Evolutionary conservation across 37 sponge, comb jelly and placozoan genomes (phyloP).

Genomic region (Haliclona indistincta): DNA sequence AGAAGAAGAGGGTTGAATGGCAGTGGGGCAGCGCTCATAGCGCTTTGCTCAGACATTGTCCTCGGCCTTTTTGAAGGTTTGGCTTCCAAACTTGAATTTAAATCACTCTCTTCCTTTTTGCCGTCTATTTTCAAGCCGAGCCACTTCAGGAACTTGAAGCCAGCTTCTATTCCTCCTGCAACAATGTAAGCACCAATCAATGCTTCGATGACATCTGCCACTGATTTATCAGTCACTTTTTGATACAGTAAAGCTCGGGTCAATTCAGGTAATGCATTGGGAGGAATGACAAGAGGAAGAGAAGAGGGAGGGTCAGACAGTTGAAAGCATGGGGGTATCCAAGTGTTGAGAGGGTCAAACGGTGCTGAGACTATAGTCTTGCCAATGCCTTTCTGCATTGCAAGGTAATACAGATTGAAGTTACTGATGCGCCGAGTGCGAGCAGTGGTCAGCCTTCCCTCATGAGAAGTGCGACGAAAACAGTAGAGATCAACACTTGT

Average conservation of each 20-base stretch:
- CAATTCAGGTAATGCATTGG: not conserved
- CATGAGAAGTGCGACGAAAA: conserved; percentile 49
- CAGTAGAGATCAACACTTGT: conserved; percentile 61
- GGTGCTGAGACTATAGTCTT: conserved; percentile 29
- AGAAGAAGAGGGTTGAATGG: not conserved
- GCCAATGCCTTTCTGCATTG: conserved; percentile 35
- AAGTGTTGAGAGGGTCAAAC: conserved; percentile 46
- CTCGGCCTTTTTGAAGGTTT: not conserved
- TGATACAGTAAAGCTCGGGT: conserved; percentile 44
- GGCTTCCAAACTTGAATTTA: not conserved
- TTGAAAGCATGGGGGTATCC: conserved; percentile 64
- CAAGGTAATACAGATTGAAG: conserved; percentile 65
- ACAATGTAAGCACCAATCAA: conserved; percentile 87
- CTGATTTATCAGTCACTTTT: conserved; percentile 79
- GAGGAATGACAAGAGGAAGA: no score
- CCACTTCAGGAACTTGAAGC: conserved; percentile 71
- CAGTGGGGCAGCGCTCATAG: not conserved
- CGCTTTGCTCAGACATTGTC: not conserved
- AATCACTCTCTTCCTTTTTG: not conserved
- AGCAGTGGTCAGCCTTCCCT: conserved; percentile 72
- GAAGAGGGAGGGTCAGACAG: no score
- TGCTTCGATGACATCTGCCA: conserved; percentile 93
- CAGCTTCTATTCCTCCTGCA: conserved; percentile 79
- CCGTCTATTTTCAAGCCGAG: conserved; percentile 62
- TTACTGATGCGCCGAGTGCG: conserved; percentile 71